Conservation (phyloP, 2,113 vertebrate genomes). For the Diadophis punctatus region DNA sequence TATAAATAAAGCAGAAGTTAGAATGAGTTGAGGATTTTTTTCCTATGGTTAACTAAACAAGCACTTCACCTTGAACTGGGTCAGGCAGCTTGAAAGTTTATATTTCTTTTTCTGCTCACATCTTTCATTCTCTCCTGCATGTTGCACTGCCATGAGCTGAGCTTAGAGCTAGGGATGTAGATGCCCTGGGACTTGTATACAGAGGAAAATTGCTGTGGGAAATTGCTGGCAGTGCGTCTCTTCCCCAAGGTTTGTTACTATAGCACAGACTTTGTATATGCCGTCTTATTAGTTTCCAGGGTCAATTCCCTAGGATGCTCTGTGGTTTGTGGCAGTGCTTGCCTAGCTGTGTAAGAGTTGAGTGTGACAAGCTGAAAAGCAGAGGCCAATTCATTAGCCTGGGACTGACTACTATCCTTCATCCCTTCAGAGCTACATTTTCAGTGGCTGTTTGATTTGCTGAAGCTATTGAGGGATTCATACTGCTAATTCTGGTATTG, state of each 20-base stretch:
- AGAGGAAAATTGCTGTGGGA: constrained; percentile 12
- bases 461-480: background rate
- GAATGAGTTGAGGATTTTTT: background rate
- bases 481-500: constrained; percentile 44
- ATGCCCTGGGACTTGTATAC: background rate
- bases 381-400: background rate
- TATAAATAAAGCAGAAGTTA: background rate
- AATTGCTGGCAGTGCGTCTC: background rate
- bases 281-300: background rate
- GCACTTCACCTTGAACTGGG: background rate
- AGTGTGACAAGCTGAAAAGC: background rate
- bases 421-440: background rate
- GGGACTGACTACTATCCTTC: background rate
- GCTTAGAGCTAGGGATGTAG: background rate
- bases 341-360: constrained; percentile 4
- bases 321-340: background rate
- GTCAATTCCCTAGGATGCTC: background rate
- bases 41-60: background rate
- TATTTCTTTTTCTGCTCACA: background rate
- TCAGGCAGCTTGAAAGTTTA: background rate
- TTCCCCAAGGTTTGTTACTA: constrained; percentile 14
- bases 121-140: background rate
- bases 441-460: background rate
- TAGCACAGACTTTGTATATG: background rate
- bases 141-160: background rate